phyloP scores from a whole-genome alignment of 2,113 vertebrate species.

The Chrysochloris asiatica region DNA sequence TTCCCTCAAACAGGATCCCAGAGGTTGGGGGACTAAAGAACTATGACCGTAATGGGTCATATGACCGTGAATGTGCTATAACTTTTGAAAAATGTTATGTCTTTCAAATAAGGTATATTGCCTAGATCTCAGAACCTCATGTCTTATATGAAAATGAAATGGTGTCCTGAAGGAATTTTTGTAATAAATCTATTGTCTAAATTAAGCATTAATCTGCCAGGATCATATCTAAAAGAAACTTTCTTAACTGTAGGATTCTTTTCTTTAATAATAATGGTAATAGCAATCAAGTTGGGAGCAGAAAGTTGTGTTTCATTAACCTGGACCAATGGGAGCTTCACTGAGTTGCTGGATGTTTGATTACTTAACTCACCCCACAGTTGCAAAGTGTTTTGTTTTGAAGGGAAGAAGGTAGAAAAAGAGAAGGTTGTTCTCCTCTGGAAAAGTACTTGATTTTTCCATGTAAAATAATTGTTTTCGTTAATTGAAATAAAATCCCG shows the following conservation, averaged over 20 bases:
- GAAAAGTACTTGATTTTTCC: too few species aligned
- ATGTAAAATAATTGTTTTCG: too few species aligned
- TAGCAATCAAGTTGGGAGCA: neutral
- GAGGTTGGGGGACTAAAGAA: neutral
- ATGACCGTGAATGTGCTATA: neutral
- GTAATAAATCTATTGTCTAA: neutral
- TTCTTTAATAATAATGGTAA: neutral
- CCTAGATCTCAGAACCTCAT: neutral
- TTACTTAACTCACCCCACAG: neutral
- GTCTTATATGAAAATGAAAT: neutral
- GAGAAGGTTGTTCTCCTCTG: too few species aligned
- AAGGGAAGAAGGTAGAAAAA: too few species aligned
- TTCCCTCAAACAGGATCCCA: neutral
- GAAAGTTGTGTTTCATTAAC: neutral
- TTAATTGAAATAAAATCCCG: too few species aligned
- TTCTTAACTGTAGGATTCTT: neutral
- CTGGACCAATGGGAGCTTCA: too few species aligned
- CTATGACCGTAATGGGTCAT: neutral
- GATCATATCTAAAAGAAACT: conserved; percentile 16
- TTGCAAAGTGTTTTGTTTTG: conserved; percentile 9
- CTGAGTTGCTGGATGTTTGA: neutral
- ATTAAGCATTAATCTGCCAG: neutral
- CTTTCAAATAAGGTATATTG: neutral
- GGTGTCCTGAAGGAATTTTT: conserved; percentile 21
- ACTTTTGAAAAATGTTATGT: neutral